Evolutionary conservation across 2,113 vertebrate species (phyloP).

Genomic region (Hippotragus niger): DNA sequence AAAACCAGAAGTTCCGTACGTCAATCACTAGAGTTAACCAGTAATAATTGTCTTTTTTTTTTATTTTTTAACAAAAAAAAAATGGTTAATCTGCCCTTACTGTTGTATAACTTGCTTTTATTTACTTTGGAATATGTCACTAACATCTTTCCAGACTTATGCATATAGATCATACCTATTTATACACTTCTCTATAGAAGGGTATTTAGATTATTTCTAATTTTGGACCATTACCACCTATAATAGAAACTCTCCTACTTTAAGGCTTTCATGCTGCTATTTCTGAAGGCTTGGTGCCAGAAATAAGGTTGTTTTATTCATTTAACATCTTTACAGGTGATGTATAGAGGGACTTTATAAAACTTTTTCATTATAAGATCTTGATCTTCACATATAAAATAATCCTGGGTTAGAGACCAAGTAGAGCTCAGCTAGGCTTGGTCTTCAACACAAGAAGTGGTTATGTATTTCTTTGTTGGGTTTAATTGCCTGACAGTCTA

Average conservation of each 20-base stretch:
- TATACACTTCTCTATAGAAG: neutral
- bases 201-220: neutral
- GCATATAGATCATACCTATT: neutral
- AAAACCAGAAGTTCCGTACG: neutral
- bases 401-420: neutral
- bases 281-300: neutral
- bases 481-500: neutral
- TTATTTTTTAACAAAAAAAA: slow-evolving; percentile 16
- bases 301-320: neutral
- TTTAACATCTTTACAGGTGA: neutral
- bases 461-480: neutral
- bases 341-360: neutral
- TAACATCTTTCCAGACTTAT: neutral
- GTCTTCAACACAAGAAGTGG: neutral
- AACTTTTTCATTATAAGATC: neutral
- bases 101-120: slow-evolving; percentile 20
- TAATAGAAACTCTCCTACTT: neutral
- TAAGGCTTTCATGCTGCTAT: neutral
- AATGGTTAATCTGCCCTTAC: neutral
- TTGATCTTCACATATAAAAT: neutral
- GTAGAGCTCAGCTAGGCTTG: neutral
- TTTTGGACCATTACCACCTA: neutral
- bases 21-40: neutral
- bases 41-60: neutral
- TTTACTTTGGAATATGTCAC: neutral